Base-by-base conservation (phyloP, 2,888 invertebrate genomes). In the Caenorhabditis parvicauda region DNA sequence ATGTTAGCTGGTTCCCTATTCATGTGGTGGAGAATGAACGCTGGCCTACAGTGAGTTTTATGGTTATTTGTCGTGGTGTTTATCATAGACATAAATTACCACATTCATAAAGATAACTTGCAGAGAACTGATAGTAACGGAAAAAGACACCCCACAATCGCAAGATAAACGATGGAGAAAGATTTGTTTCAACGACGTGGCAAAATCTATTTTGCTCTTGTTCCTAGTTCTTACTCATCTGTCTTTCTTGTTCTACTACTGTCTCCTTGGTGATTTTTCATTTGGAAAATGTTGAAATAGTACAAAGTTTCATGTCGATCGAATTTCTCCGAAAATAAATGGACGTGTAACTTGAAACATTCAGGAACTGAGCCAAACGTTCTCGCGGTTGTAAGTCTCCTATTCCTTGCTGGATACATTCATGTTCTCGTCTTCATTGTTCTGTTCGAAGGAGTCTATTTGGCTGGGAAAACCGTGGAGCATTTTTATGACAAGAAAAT, bases 191-290 rank as follows among this genome's bases (percentile, higher is more conserved):
- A 60, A 64, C 48, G 68, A 68, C 39, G 48, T 68, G 21, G 63
- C 65, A 17, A 59, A 55, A 51, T 63, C 67, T 0, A 38, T 58
- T 0, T 27, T 69, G 22, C n/a, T 63, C 1, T 48, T 72, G 5
- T 69, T 69, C 53, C 39, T 72, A 5, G 48, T 62, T 39, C 60
- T 72, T 25, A 52, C 64, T 1, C 71, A 72, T 48, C 48, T 67
- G 39, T 64, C 69, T 4, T 54, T 72, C 38, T 53, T 64, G 22
- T 72, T 69, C 48, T 72, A 61, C 50, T 72, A 67, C 44, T 57
- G 60, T 9, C 59, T 64, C 7, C 47, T 68, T 6, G 65, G 68
- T 68, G 7, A 54, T 12, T 12, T 32, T 32, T 32, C 9, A n/a
- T 32, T n/a, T 12, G n/a, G n/a, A 32, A 32, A 12, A n/a, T 12